Evolutionary conservation across 23 tunicate species (phyloP).

Genomic region (Corella eumyota): DNA sequence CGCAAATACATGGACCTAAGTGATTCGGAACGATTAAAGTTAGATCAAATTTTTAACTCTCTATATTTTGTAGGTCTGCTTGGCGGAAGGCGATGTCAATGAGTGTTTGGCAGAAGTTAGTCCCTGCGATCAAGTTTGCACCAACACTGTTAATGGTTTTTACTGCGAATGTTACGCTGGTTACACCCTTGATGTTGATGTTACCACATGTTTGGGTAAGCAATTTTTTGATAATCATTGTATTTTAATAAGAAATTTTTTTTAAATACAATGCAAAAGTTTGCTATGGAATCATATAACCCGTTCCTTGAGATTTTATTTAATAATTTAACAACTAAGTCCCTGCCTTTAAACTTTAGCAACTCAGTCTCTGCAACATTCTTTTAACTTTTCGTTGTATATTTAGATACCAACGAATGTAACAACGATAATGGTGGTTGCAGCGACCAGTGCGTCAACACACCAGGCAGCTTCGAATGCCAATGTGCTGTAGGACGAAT

Average conservation of each 20-base stretch:
- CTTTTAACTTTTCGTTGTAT: no score
- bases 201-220: slow-evolving; percentile 57
- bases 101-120: slow-evolving; percentile 71
- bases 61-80: slow-evolving; percentile 28
- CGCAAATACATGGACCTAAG: background rate
- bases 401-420: slow-evolving; percentile 85
- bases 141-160: slow-evolving; percentile 51
- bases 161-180: slow-evolving; percentile 85
- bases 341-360: no score
- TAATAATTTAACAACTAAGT: background rate
- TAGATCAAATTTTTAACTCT: background rate
- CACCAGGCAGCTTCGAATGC: slow-evolving; percentile 64
- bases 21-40: no score
- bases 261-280: background rate
- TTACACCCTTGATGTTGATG: slow-evolving; percentile 29
- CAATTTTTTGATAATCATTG: background rate
- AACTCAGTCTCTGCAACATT: no score
- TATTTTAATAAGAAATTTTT: no score
- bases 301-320: background rate
- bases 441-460: slow-evolving; percentile 53
- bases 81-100: slow-evolving; percentile 34
- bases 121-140: slow-evolving; percentile 54
- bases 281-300: background rate
- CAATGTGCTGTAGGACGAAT: slow-evolving; percentile 52
- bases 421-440: slow-evolving; percentile 50